Evolutionary conservation across 2,113 vertebrate species (phyloP).

Genomic region (Gobius niger): DNA sequence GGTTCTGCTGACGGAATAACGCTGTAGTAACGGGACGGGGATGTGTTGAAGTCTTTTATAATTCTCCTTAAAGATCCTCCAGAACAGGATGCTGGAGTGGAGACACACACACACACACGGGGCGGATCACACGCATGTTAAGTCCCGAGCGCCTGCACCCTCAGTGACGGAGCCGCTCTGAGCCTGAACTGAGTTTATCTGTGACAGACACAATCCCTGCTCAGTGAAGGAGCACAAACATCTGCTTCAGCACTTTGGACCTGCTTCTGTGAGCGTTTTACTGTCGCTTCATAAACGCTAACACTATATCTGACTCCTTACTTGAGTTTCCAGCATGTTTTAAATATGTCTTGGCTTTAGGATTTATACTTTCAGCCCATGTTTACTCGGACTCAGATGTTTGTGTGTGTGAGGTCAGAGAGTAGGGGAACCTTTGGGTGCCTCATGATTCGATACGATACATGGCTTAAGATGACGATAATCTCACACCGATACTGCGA

Average conservation of each 20-base stretch:
- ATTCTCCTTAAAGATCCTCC: slow-evolving; percentile 19
- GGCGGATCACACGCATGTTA: slow-evolving; percentile 65
- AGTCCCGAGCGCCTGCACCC: slow-evolving; percentile 64
- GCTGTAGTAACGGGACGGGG: slow-evolving; percentile 4
- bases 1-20: slow-evolving; percentile 20
- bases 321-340: background rate
- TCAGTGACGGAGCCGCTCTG: slow-evolving; percentile 59
- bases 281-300: slow-evolving; percentile 1
- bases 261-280: slow-evolving; percentile 24
- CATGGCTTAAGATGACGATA: too few relatives aligned
- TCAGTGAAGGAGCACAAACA: slow-evolving; percentile 53
- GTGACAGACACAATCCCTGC: slow-evolving; percentile 70
- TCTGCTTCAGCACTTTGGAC: slow-evolving; percentile 57
- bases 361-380: background rate
- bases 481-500: too few relatives aligned
- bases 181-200: slow-evolving; percentile 71
- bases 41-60: slow-evolving; percentile 23
- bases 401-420: too few relatives aligned
- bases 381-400: too few relatives aligned
- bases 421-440: too few relatives aligned
- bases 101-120: slow-evolving; percentile 19
- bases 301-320: background rate
- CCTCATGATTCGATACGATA: too few relatives aligned
- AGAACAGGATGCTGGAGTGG: slow-evolving; percentile 14
- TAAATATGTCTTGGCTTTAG: background rate